Evolutionary conservation across 2,113 vertebrate species (phyloP).

Genomic region (Telmatochromis sp.): DNA sequence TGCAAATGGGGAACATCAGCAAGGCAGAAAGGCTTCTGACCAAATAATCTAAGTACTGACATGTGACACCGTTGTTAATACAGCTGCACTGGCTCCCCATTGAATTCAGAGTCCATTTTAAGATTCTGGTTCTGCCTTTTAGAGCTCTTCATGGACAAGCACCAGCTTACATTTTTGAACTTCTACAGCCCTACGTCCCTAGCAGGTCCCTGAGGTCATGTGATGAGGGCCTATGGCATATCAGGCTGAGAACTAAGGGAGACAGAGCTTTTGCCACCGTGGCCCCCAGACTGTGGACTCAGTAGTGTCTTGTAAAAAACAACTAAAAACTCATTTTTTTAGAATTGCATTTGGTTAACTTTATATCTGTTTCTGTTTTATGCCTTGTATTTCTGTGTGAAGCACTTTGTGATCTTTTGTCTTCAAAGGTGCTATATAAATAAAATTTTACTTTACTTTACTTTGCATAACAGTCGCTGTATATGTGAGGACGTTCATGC

Average conservation of each 20-base stretch:
- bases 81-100: background rate
- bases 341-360: background rate
- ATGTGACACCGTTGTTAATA: background rate
- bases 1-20: background rate
- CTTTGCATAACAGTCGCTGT: background rate
- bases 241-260: background rate
- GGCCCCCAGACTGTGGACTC: background rate
- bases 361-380: background rate
- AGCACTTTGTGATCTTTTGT: background rate
- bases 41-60: background rate
- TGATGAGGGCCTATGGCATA: background rate
- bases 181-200: background rate
- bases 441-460: background rate
- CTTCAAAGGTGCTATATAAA: background rate
- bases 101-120: background rate
- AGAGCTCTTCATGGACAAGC: background rate
- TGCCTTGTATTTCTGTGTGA: background rate
- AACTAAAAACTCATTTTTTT: background rate
- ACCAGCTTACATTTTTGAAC: background rate
- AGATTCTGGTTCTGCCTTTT: background rate
- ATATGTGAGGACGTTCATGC: background rate
- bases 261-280: background rate
- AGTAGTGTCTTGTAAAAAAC: background rate
- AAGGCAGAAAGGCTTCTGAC: background rate
- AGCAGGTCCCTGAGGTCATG: background rate